Evolutionary conservation across 2,888 invertebrate genomes (phyloP).

Genomic region (Pterostichus niger): DNA sequence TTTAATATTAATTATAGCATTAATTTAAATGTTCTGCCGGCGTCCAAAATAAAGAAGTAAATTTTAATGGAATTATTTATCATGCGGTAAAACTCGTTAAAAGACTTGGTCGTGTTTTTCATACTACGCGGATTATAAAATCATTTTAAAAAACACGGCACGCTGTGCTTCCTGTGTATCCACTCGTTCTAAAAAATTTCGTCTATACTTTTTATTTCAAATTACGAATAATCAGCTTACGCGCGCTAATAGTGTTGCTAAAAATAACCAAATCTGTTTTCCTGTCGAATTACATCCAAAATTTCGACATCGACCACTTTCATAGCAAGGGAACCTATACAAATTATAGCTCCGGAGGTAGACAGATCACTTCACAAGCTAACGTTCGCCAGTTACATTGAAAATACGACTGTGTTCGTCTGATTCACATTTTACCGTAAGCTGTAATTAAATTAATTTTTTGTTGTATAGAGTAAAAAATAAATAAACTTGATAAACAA

Average conservation of each 20-base stretch:
- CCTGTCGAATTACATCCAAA: too few species aligned
- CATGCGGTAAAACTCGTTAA: constrained; percentile 39
- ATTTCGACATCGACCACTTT: too few species aligned
- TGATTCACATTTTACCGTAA: too few species aligned
- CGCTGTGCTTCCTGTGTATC: constrained; percentile 26
- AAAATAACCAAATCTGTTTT: not conserved
- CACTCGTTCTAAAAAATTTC: constrained; percentile 28
- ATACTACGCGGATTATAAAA: constrained; percentile 32
- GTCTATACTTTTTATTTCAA: constrained; percentile 17
- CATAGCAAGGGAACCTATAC: too few species aligned
- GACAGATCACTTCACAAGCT: too few species aligned
- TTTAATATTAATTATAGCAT: constrained; percentile 48
- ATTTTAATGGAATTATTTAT: constrained; percentile 47
- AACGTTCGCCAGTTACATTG: too few species aligned
- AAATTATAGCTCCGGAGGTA: too few species aligned
- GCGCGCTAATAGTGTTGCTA: constrained; percentile 6
- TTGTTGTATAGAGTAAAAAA: too few species aligned
- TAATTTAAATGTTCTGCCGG: constrained; percentile 33
- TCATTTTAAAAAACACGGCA: constrained; percentile 21
- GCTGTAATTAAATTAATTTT: too few species aligned
- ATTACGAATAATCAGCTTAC: constrained; percentile 42
- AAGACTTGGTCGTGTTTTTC: constrained; percentile 34
- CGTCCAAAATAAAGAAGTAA: constrained; percentile 38
- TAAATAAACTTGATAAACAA: too few species aligned
- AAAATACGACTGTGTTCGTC: too few species aligned